phyloP scores from a whole-genome alignment of 2,113 vertebrate species.

The Mormoops blainvillei region DNA sequence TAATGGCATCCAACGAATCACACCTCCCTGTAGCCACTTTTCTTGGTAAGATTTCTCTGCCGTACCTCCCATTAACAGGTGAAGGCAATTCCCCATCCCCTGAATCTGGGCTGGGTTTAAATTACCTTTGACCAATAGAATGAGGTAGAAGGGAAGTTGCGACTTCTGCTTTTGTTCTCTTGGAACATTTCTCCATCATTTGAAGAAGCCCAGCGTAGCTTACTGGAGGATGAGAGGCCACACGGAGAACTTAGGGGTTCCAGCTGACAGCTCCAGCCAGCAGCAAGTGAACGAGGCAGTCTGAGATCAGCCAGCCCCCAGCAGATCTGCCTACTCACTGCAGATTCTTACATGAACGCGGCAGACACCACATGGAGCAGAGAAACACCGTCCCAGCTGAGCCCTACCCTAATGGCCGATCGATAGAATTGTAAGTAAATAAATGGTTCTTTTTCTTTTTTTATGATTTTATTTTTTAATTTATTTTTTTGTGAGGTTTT shows the following conservation, averaged over 20 bases:
- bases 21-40: neutral
- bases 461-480: too few relatives aligned
- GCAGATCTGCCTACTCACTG: neutral
- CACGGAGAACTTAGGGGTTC: neutral
- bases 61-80: neutral
- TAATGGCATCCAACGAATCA: neutral
- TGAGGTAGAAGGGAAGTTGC: neutral
- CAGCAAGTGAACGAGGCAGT: neutral
- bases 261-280: neutral
- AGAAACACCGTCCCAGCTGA: neutral
- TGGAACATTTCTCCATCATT: neutral
- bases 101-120: neutral
- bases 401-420: neutral
- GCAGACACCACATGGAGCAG: neutral
- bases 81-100: neutral
- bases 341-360: neutral
- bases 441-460: neutral
- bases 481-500: too few relatives aligned
- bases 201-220: neutral
- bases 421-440: neutral
- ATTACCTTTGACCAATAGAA: neutral
- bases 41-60: neutral
- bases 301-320: neutral
- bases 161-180: neutral
- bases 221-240: neutral